Conservation (phyloP, 2,113 vertebrate genomes). For the Microtus ochrogaster region DNA sequence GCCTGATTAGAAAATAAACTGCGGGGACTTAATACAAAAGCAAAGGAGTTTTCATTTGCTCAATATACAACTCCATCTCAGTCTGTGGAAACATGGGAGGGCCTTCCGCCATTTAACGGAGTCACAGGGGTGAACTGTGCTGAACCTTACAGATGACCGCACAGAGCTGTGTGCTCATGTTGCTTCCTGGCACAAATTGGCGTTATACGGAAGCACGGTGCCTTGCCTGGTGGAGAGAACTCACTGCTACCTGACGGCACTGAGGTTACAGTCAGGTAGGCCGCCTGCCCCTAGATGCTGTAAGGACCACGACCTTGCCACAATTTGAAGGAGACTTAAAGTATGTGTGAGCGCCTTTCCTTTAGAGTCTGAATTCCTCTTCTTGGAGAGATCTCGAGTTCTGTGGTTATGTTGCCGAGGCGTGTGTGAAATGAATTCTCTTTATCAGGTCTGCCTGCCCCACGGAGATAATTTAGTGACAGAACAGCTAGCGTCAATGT, state of each 20-base stretch:
- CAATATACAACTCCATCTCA: neutral
- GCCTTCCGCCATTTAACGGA: neutral
- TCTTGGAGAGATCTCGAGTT: neutral
- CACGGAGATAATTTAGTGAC: slow-evolving; percentile 59
- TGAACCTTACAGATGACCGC: accelerated
- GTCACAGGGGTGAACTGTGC: neutral
- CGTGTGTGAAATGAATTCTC: slow-evolving; percentile 36
- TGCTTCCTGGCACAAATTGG: neutral
- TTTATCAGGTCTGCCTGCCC: slow-evolving; percentile 41
- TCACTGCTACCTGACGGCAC: neutral
- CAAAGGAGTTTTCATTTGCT: neutral
- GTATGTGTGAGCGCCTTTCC: neutral
- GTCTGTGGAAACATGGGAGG: neutral
- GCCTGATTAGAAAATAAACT: neutral
- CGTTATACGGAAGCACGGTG: accelerated
- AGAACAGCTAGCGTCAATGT: neutral
- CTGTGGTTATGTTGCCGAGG: neutral
- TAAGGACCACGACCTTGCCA: neutral
- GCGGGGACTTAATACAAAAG: neutral
- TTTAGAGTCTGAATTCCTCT: neutral
- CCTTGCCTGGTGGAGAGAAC: accelerated
- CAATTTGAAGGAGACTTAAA: neutral
- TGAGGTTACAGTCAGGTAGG: accelerated
- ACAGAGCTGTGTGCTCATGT: accelerated
- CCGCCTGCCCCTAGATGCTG: neutral